Percentiles rank a stretch among this genome's conserved stretches.
These are phyloP conservation scores for Eupithecia insigniata DNA, from an alignment of 2,888 invertebrate species.

Conservation along the genomic window DNA sequence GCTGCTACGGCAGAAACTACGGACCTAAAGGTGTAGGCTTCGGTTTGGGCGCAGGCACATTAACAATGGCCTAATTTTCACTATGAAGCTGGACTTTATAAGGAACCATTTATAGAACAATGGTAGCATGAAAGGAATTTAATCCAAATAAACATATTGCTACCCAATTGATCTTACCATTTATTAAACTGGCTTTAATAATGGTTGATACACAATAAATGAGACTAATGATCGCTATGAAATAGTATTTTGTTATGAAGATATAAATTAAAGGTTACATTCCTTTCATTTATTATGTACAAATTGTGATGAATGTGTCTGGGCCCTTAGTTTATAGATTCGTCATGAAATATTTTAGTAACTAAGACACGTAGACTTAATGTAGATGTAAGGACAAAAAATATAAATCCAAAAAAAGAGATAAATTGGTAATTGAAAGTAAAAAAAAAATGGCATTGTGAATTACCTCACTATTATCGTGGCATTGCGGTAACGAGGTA, in stretches of 20 bases:
- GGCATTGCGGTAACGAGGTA: slow-evolving; percentile 62
- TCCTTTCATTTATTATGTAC: slow-evolving; percentile 80
- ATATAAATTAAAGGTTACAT: slow-evolving; percentile 84
- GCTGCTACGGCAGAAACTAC: slow-evolving; percentile 94
- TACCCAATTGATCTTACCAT: slow-evolving; percentile 78
- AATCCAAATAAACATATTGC: slow-evolving; percentile 66
- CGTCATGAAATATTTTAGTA: slow-evolving; percentile 80
- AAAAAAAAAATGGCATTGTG: slow-evolving; percentile 77
- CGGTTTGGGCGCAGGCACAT: slow-evolving; percentile 95
- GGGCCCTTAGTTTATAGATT: slow-evolving; percentile 84
- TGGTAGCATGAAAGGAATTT: slow-evolving; percentile 78
- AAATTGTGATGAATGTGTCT: slow-evolving; percentile 82
- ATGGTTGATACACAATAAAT: slow-evolving; percentile 77
- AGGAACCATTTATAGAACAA: slow-evolving; percentile 58
- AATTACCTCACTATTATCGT: slow-evolving; percentile 64
- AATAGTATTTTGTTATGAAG: slow-evolving; percentile 78
- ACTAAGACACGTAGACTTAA: slow-evolving; percentile 74
- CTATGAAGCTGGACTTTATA: slow-evolving; percentile 81
- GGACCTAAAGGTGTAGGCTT: slow-evolving; percentile 96
- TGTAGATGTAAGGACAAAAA: slow-evolving; percentile 66
- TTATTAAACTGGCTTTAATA: slow-evolving; percentile 83
- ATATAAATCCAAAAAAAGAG: slow-evolving; percentile 53
- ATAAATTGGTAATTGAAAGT: slow-evolving; percentile 48
- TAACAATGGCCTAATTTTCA: slow-evolving; percentile 90
- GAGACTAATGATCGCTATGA: slow-evolving; percentile 74